A percentile compares a stretch with the other conserved stretches of the same genome.
Conservation (phyloP, 2,888 invertebrate genomes). For the Galerucella pusilla region DNA sequence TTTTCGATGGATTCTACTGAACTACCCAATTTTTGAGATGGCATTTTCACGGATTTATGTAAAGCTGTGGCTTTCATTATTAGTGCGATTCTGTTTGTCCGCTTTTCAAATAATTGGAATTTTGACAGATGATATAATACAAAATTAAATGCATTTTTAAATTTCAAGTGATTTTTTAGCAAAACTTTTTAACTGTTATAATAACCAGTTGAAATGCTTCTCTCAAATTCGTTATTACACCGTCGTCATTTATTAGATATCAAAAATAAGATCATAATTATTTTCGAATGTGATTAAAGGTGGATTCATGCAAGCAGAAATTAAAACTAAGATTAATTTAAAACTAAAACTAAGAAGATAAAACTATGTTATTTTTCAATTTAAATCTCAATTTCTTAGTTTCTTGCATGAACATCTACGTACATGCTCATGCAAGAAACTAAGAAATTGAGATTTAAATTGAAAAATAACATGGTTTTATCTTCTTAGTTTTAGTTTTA, state of each 20-base stretch:
- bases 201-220: neutral
- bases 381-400: too few relatives aligned
- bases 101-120: conserved; percentile 33
- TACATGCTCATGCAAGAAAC: too few relatives aligned
- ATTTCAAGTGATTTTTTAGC: conserved; percentile 7
- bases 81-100: conserved; percentile 18
- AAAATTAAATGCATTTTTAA: conserved; percentile 14
- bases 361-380: too few relatives aligned
- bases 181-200: neutral
- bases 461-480: too few relatives aligned
- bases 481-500: too few relatives aligned
- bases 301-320: too few relatives aligned
- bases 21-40: conserved; percentile 30
- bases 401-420: too few relatives aligned
- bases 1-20: conserved; percentile 32
- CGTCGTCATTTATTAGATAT: neutral
- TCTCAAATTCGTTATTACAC: neutral
- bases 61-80: conserved; percentile 34
- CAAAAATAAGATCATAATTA: too few relatives aligned
- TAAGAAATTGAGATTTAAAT: too few relatives aligned
- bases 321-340: too few relatives aligned
- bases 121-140: conserved; percentile 35
- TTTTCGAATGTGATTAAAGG: too few relatives aligned
- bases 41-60: conserved; percentile 35
- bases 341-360: too few relatives aligned